A percentile compares a stretch with the other conserved stretches of the same genome.
phyloP scores from a whole-genome alignment of 2,888 invertebrate genomes.

The Plagiodera versicolora region DNA sequence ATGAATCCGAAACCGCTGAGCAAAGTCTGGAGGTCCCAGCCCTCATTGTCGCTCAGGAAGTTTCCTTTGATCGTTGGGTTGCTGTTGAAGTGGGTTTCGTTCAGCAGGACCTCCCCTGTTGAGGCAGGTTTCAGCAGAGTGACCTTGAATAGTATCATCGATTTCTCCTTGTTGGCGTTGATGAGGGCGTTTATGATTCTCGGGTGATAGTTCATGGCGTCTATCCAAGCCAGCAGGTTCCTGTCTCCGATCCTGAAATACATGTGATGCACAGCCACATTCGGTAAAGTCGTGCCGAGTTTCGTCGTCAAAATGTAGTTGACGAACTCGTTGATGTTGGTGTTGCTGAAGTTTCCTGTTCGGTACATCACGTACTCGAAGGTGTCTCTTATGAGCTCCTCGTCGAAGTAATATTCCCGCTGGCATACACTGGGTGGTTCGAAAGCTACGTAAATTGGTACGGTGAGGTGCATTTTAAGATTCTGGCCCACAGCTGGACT shows the following conservation, averaged over 20 bases:
- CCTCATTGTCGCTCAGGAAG: slow-evolving; percentile 59
- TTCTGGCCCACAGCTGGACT: slow-evolving; percentile 36
- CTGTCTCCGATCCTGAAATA: slow-evolving; percentile 43
- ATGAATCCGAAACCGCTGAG: slow-evolving; percentile 36
- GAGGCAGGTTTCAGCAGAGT: slow-evolving; percentile 56
- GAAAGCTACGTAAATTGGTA: slow-evolving; percentile 35
- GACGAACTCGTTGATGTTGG: slow-evolving; percentile 54
- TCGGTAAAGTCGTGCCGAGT: slow-evolving; percentile 46
- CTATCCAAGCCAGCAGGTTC: slow-evolving; percentile 42
- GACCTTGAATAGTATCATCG: slow-evolving; percentile 40
- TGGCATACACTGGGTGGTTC: slow-evolving; percentile 16
- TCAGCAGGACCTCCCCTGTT: slow-evolving; percentile 54
- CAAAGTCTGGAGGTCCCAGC: slow-evolving; percentile 36
- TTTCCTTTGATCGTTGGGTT: slow-evolving; percentile 57
- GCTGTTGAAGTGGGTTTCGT: slow-evolving; percentile 55
- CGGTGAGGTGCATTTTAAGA: slow-evolving; percentile 62
- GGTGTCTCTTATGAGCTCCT: slow-evolving; percentile 54
- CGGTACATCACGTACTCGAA: slow-evolving; percentile 57
- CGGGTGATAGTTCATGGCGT: slow-evolving; percentile 35
- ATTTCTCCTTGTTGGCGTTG: slow-evolving; percentile 37
- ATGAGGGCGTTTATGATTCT: slow-evolving; percentile 39
- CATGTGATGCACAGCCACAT: slow-evolving; percentile 38
- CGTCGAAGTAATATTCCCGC: slow-evolving; percentile 39
- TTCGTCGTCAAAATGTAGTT: slow-evolving; percentile 56
- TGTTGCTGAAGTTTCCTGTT: slow-evolving; percentile 56